Evolutionary conservation across 2,113 vertebrate genomes (phyloP).

Genomic region (Heliornis fulica): DNA sequence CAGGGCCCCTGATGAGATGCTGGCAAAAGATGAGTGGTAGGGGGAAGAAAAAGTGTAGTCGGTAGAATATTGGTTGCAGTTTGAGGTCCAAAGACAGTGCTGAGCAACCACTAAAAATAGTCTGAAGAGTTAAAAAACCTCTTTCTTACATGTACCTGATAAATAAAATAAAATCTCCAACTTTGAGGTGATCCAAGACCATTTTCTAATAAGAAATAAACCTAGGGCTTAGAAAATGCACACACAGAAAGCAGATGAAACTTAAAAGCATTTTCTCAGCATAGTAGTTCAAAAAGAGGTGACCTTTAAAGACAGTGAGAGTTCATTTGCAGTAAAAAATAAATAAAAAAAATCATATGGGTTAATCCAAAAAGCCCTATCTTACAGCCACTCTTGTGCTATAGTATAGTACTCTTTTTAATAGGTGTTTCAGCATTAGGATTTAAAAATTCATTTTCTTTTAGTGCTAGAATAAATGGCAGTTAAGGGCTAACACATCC

Average conservation of each 20-base stretch:
- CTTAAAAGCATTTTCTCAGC: not conserved
- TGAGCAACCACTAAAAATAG: not conserved
- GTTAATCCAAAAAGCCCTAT: not conserved
- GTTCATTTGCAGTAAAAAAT: not conserved
- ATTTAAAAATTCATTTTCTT: not conserved
- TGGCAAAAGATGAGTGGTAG: not conserved
- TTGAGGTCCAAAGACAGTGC: not conserved
- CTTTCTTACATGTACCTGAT: not conserved
- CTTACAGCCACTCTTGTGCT: not conserved
- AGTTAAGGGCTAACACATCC: not conserved
- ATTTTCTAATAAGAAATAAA: slow-evolving; percentile 40
- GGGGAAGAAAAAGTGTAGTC: not conserved
- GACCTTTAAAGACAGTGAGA: slow-evolving; percentile 6
- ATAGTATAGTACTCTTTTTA: not conserved
- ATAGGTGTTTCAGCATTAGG: not conserved
- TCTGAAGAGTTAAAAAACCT: not conserved
- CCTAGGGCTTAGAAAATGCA: slow-evolving; percentile 23
- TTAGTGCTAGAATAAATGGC: not conserved
- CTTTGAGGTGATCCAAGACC: not conserved
- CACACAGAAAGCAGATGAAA: slow-evolving; percentile 23
- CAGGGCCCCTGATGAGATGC: not conserved
- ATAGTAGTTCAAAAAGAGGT: not conserved
- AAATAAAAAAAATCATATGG: not conserved
- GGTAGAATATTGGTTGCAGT: not conserved
- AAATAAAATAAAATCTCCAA: not conserved